These are phyloP conservation scores for Noctua janthina DNA, from an alignment of 2,888 invertebrate species.

Conservation along the genomic window DNA sequence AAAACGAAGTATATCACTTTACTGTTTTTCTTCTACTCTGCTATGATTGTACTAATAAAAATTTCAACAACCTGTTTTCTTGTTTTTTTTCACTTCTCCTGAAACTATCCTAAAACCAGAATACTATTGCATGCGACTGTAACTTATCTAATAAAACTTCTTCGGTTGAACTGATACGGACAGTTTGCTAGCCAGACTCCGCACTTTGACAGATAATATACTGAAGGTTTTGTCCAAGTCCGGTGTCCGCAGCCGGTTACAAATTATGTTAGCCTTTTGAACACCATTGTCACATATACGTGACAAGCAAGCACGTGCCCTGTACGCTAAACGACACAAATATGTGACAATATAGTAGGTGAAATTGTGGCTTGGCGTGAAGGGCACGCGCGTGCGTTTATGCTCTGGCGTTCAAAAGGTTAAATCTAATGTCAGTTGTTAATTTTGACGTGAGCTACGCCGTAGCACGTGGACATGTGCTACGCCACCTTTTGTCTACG, in stretches of 20 bases:
- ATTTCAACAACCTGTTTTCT: slow-evolving; percentile 22
- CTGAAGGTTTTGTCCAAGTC: not conserved
- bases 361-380: no score
- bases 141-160: slow-evolving; percentile 30
- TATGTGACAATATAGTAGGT: no score
- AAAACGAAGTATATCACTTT: not conserved
- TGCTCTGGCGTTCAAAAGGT: no score
- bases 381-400: no score
- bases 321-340: no score
- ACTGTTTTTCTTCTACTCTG: not conserved
- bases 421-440: slow-evolving; percentile 5
- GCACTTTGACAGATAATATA: not conserved
- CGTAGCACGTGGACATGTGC: slow-evolving; percentile 54
- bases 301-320: no score
- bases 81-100: slow-evolving; percentile 32
- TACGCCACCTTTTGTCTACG: slow-evolving; percentile 30
- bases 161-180: not conserved
- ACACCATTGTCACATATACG: no score
- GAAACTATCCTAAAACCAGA: slow-evolving; percentile 7
- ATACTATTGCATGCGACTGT: slow-evolving; percentile 45
- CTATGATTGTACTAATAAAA: slow-evolving; percentile 38
- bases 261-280: no score
- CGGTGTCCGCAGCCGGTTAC: not conserved
- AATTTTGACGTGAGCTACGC: slow-evolving; percentile 34
- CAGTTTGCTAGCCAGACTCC: not conserved